Evolutionary conservation across 2,797 vertebrate genomes (phyloP).

Genomic region (Molossus molossus): DNA sequence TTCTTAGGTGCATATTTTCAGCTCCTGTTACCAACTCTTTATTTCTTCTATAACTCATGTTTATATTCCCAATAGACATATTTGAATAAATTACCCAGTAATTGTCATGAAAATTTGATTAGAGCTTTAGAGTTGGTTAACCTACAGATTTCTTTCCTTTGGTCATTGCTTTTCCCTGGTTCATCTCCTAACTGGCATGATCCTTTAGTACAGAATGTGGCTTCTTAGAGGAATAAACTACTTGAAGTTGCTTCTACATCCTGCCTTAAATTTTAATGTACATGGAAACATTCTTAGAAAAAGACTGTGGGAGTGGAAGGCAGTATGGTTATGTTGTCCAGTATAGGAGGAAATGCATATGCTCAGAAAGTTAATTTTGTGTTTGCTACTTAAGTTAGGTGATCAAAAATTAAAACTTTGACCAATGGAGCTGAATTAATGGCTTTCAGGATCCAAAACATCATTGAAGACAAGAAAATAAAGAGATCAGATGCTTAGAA

Average conservation of each 20-base stretch:
- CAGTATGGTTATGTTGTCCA: not conserved
- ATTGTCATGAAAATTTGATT: not conserved
- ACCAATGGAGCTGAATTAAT: constrained; percentile 6
- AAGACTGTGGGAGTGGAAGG: not conserved
- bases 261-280: not conserved
- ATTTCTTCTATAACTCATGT: not conserved
- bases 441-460: not conserved
- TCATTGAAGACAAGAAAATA: constrained; percentile 9
- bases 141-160: not conserved
- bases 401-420: constrained; percentile 12
- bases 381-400: constrained; percentile 27
- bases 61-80: not conserved
- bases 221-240: not conserved
- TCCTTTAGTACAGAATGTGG: not conserved
- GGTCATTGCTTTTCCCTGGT: not conserved
- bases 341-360: not conserved
- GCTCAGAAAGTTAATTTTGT: not conserved
- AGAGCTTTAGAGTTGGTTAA: not conserved
- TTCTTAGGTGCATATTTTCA: constrained; percentile 3
- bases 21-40: not conserved
- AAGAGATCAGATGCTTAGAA: constrained; percentile 29
- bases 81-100: constrained; percentile 31
- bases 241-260: not conserved
- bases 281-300: not conserved
- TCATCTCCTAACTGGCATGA: not conserved